Base-by-base conservation (phyloP, 2,888 invertebrate species). In the Mongoloraphidia duomilia region DNA sequence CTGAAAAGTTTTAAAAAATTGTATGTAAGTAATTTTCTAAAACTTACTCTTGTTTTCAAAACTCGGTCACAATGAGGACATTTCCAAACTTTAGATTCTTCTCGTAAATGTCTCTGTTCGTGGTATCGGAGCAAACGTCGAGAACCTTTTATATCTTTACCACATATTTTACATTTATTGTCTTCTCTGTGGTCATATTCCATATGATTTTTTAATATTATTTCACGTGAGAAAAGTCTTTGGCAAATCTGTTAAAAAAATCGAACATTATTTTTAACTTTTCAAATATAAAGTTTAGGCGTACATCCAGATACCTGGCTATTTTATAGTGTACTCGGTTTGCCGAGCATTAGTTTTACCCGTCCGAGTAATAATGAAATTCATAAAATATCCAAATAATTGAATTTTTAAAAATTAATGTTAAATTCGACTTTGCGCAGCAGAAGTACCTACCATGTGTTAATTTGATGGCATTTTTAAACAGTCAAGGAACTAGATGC, bases 41-140 rank as follows among this genome's bases (percentile, higher is more conserved):
- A 41, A 41, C n/a, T 26, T 46, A 47, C 43, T 34, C 46, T 34
- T 12, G 52, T 43, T 14, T 46, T 45, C 33, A 55, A 55, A 11
- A 48, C 46, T 46, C 52, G 49, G 2, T 49, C 49, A 50, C 56
- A 56, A 17, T 39, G 36, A 10, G 49, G 47, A 41, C 56, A 55
- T 49, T 52, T 50, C 34, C 49, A 46, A 9, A 47, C 26, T 5
- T 39, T 34, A 9, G 44, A 17, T 45, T 47, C 13, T 43, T 50
- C 33, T 14, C n/a, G 37, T 34, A 12, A 17, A 41, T 47, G 47
- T 17, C 47, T 38, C 12, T 36, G 11, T 42, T 47, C 47, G 35
- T 47, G 47, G 11, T 13, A 14, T 13, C 47, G 41, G 8, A 47
- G 17, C 17, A 35, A 33, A 17, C 36, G 34, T 14, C 14, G 12